Base-by-base conservation (phyloP, 2,888 invertebrate species). In the Fissipunctia ypsillon region DNA sequence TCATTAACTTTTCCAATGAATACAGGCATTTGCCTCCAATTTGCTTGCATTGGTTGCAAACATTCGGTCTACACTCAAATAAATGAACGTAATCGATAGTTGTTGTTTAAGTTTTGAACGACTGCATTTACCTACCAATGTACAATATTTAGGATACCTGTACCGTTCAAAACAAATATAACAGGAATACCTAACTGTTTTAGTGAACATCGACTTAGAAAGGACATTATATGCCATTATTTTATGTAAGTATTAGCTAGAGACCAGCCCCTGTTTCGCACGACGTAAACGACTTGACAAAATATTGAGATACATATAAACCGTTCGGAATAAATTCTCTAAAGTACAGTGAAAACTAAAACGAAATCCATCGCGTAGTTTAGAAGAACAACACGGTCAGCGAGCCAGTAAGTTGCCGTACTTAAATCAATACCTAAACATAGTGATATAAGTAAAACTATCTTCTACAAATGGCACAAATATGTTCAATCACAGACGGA, bases 1-100 rank as follows among this genome's bases (percentile, higher is more conserved):
- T 95, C 95, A 96, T 95, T 95, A 95, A 95, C 94, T 95, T 94
- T 95, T 93, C 93, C 94, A 92, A 95, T 95, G 94, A 94, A 94
- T 94, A 92, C 92, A 93, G 88, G 92, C 93, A 92, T 93, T 94
- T 93, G 93, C 93, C 91, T 94, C 91, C 91, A 93, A 93, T 93
- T 93, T 93, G 90, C 88, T 76, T 78, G 73, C 92, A 90, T 90
- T 84, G 85, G 77, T 93, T 71, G 78, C 70, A 83, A 95, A 95
- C 95, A 88, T 92, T 94, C 89, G 84, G 88, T 80, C 35, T 16
- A 61, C 48, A 41, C 35, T 59, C 66, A 54, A 65, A 74, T 66
- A 82, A 74, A 52, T 45, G 3, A 52, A 60, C 10, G 22, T 6
- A 16, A n/a, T 64, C 16, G 6, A 64, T 19, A 10, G 16, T 56